Percentiles rank a stretch among this genome's conserved stretches.
phyloP scores from a whole-genome alignment of 1,140 invertebrate genomes.

The Sitobion miscanthi region DNA sequence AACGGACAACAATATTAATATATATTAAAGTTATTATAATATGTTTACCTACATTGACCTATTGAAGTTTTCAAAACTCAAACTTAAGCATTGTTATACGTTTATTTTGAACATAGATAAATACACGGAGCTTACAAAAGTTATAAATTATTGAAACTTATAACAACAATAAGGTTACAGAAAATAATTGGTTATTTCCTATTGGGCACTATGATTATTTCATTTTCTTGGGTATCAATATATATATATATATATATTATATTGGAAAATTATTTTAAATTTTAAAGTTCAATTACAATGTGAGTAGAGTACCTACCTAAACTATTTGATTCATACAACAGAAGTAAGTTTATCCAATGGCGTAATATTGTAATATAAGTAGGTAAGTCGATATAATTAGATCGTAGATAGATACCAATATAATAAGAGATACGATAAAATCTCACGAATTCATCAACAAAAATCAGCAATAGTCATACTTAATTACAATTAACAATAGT shows the following conservation, averaged over 20 bases:
- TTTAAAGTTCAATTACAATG: neutral
- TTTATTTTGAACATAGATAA: neutral
- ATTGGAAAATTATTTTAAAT: neutral
- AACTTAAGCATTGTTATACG: neutral
- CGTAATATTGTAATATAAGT: neutral
- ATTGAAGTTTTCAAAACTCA: neutral
- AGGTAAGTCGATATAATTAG: neutral
- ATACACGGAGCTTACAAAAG: neutral
- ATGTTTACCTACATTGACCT: neutral
- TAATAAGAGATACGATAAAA: neutral
- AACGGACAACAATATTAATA: neutral
- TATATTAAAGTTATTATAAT: too few species aligned
- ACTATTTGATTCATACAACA: neutral
- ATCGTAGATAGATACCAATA: neutral
- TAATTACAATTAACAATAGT: neutral
- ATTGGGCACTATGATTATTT: neutral
- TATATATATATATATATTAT: neutral
- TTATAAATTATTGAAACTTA: neutral
- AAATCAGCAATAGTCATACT: neutral
- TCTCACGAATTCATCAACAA: neutral
- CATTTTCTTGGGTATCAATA: neutral
- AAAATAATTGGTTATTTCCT: neutral
- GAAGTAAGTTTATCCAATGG: neutral
- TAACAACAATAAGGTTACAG: neutral
- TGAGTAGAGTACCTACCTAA: neutral